phyloP scores from a whole-genome alignment of 2,888 invertebrate species.

The Mythimna pallens region DNA sequence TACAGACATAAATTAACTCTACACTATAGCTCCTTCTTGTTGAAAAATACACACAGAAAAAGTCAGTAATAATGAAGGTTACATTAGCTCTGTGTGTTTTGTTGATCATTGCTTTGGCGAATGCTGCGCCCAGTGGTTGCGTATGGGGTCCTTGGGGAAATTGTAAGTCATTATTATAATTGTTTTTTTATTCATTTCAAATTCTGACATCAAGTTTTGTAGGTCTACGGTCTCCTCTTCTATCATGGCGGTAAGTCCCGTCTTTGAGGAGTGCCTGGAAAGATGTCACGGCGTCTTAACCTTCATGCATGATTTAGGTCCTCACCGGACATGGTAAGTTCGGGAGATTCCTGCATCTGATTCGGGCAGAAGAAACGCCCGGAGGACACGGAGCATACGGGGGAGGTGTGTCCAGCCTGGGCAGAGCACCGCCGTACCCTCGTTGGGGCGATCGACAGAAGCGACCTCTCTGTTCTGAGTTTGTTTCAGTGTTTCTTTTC shows the following conservation, averaged over 20 bases:
- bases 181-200: neutral
- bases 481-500: too few relatives aligned
- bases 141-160: neutral
- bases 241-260: neutral
- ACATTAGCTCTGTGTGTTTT: neutral
- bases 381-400: too few relatives aligned
- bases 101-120: neutral
- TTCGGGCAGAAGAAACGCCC: too few relatives aligned
- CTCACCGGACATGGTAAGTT: too few relatives aligned
- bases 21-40: neutral
- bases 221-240: too few relatives aligned
- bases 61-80: neutral
- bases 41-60: neutral
- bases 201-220: neutral
- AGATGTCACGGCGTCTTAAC: too few relatives aligned
- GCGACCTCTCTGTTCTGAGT: too few relatives aligned
- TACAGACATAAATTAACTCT: neutral
- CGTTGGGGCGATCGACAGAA: too few relatives aligned
- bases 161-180: neutral
- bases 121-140: neutral
- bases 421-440: too few relatives aligned
- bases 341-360: too few relatives aligned
- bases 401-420: too few relatives aligned
- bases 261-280: neutral
- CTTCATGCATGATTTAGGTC: too few relatives aligned